Conservation (phyloP, 2,797 vertebrate species). For the Psittacula echo region DNA sequence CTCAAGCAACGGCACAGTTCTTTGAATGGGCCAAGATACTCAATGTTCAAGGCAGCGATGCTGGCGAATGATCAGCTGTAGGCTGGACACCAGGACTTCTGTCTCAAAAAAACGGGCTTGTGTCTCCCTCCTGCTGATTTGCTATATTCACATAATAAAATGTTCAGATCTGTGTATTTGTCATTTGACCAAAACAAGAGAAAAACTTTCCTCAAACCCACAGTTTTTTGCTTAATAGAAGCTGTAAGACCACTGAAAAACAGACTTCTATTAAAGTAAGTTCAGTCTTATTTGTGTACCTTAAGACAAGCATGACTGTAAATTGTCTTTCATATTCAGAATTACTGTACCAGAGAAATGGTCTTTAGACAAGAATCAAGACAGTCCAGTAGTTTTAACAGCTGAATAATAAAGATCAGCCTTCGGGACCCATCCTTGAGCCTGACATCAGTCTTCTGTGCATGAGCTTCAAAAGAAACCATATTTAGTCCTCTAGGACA, state of each 20-base stretch:
- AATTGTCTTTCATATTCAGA: constrained; percentile 52
- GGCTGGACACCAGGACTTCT: background rate
- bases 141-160: background rate
- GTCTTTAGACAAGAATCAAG: constrained; percentile 42
- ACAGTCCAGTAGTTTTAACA: constrained; percentile 15
- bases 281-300: constrained; percentile 23
- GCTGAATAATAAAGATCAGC: constrained; percentile 45
- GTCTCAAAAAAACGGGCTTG: background rate
- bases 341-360: constrained; percentile 7
- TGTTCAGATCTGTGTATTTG: background rate
- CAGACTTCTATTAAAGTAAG: constrained; percentile 1
- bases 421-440: constrained; percentile 41
- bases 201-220: background rate
- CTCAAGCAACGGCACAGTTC: background rate
- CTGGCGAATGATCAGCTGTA: background rate
- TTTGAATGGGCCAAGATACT: background rate
- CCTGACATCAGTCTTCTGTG: constrained; percentile 40
- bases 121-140: background rate
- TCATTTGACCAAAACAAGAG: background rate
- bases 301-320: background rate
- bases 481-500: constrained; percentile 59
- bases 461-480: constrained; percentile 50
- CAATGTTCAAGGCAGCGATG: rapidly evolving
- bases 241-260: background rate
- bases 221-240: background rate